phyloP scores from a whole-genome alignment of 2,797 vertebrate species.

The Picus viridis region DNA sequence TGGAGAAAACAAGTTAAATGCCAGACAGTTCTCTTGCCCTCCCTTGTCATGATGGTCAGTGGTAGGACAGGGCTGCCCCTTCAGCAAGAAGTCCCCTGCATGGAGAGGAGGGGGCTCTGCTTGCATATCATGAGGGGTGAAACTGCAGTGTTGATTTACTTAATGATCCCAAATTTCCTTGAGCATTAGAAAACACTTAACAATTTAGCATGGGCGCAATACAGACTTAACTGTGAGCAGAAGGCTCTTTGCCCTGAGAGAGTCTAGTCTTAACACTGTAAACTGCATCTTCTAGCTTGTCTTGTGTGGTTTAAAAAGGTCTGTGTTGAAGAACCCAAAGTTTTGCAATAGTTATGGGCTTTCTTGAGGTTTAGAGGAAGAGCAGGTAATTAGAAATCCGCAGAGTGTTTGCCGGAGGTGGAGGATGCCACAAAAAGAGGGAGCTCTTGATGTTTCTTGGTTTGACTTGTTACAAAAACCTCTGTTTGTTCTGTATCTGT shows the following conservation, averaged over 20 bases:
- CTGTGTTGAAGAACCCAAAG: not conserved
- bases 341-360: not conserved
- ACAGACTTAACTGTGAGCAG: not conserved
- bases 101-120: not conserved
- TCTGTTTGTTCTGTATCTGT: not conserved
- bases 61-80: not conserved
- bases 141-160: not conserved
- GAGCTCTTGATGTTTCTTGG: not conserved
- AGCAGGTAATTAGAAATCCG: conserved; percentile 43
- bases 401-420: not conserved
- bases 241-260: not conserved
- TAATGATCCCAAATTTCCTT: not conserved
- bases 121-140: not conserved
- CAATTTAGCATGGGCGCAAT: not conserved
- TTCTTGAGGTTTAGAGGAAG: conserved; percentile 39
- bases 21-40: not conserved
- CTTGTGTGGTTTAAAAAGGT: not conserved
- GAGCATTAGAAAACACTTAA: not conserved
- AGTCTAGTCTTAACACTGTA: not conserved
- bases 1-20: not conserved
- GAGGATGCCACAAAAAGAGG: not conserved
- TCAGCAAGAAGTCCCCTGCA: not conserved
- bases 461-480: not conserved
- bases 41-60: not conserved
- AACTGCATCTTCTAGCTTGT: too few species aligned